Conservation (phyloP, 2,888 invertebrate genomes). For the Trissoscelio sp. region DNA sequence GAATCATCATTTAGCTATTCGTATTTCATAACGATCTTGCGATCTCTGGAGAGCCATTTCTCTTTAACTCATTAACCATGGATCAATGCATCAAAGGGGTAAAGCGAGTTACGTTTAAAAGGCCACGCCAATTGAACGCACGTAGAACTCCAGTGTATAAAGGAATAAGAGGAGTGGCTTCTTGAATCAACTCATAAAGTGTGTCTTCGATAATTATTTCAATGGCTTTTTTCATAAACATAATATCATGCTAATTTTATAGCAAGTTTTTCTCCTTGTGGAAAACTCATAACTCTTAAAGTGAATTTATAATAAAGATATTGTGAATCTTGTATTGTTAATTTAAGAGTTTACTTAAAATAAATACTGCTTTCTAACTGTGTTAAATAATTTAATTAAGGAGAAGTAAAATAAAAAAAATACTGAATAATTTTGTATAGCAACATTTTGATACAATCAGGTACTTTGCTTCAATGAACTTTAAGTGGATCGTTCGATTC, state of each 20-base stretch:
- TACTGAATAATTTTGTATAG: background rate
- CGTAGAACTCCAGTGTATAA: conserved; percentile 57
- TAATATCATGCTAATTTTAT: conserved; percentile 28
- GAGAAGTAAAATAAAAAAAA: background rate
- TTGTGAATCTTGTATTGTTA: background rate
- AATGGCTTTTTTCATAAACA: conserved; percentile 29
- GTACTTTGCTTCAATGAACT: conserved; percentile 1
- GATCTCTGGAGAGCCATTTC: conserved; percentile 63
- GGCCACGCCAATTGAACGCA: conserved; percentile 56
- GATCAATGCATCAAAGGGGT: conserved; percentile 63
- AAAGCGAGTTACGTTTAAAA: conserved; percentile 64
- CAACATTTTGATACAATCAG: conserved; percentile 12
- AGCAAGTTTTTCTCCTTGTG: background rate
- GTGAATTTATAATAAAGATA: background rate
- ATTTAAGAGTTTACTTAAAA: background rate
- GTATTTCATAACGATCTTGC: conserved; percentile 59
- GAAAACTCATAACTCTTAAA: background rate
- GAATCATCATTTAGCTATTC: conserved; percentile 49
- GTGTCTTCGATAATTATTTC: conserved; percentile 55
- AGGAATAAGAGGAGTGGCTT: conserved; percentile 57
- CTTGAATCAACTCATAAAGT: conserved; percentile 47
- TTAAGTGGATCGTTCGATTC: conserved; percentile 9
- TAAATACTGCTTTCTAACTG: background rate
- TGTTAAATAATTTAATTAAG: background rate
- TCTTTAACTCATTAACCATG: conserved; percentile 66